These are phyloP conservation scores for Apostichopus japonicus DNA, from an alignment of 35 echinoderm and acorn worm genomes.

Conservation along the genomic window DNA sequence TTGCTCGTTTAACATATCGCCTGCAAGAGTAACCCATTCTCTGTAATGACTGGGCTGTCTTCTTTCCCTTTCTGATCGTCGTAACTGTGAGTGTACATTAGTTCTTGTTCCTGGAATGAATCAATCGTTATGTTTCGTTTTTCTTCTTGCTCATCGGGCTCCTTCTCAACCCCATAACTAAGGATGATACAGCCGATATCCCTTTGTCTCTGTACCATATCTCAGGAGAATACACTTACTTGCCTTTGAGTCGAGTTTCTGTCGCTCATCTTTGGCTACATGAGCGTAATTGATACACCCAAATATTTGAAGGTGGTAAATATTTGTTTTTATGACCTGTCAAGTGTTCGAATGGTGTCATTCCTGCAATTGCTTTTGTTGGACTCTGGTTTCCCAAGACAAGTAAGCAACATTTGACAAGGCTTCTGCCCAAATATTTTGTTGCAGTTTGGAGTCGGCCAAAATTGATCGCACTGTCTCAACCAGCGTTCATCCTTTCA, in stretches of 20 bases:
- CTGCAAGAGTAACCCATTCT: conserved; percentile 18
- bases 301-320: not conserved
- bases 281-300: not conserved
- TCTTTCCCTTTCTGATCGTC: conserved; percentile 28
- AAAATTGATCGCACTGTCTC: not conserved
- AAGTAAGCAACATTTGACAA: not conserved
- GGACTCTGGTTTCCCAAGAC: too few relatives aligned
- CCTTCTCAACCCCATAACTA: not conserved
- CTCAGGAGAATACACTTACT: not conserved
- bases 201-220: too few relatives aligned
- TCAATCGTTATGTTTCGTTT: conserved; percentile 2
- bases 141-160: too few relatives aligned
- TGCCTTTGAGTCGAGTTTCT: not conserved
- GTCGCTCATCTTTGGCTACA: too few relatives aligned
- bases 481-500: not conserved
- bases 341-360: not conserved
- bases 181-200: too few relatives aligned
- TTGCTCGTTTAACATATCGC: not conserved
- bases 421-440: not conserved
- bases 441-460: not conserved
- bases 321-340: not conserved
- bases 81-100: conserved; percentile 11
- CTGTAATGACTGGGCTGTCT: not conserved
- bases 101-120: not conserved
- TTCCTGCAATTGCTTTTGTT: not conserved